These are phyloP conservation scores for Rhamnusium bicolor DNA, from an alignment of 2,888 invertebrate species.

Conservation along the genomic window DNA sequence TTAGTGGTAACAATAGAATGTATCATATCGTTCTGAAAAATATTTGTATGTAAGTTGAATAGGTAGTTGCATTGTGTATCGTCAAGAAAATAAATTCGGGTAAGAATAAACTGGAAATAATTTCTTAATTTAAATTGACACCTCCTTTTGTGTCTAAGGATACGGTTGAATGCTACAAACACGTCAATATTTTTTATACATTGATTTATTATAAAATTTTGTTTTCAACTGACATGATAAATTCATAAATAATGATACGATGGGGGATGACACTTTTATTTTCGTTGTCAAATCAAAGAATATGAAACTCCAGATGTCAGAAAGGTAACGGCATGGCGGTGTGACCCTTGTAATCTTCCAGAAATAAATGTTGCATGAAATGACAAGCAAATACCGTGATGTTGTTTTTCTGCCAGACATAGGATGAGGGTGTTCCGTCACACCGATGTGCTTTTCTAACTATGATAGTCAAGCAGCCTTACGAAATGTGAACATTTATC, in stretches of 20 bases:
- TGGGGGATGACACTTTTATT: background rate
- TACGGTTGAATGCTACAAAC: background rate
- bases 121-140: background rate
- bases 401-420: background rate
- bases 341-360: slow-evolving; percentile 37
- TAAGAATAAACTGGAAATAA: background rate
- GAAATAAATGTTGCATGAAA: slow-evolving; percentile 52
- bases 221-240: slow-evolving; percentile 12
- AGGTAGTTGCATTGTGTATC: no score
- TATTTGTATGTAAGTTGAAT: no score
- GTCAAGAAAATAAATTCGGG: background rate
- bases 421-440: slow-evolving; percentile 3
- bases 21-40: no score
- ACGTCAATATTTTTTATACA: background rate
- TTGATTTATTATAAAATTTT: slow-evolving; percentile 1
- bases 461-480: background rate
- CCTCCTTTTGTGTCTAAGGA: background rate
- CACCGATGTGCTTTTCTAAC: background rate
- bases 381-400: slow-evolving; percentile 45
- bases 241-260: background rate
- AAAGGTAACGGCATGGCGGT: slow-evolving; percentile 5
- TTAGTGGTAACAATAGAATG: no score
- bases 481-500: background rate
- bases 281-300: slow-evolving; percentile 2
- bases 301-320: background rate